Percentiles rank a stretch among this genome's conserved stretches.
phyloP scores from a whole-genome alignment of 2,113 vertebrate genomes.

The Ceratotherium simum region DNA sequence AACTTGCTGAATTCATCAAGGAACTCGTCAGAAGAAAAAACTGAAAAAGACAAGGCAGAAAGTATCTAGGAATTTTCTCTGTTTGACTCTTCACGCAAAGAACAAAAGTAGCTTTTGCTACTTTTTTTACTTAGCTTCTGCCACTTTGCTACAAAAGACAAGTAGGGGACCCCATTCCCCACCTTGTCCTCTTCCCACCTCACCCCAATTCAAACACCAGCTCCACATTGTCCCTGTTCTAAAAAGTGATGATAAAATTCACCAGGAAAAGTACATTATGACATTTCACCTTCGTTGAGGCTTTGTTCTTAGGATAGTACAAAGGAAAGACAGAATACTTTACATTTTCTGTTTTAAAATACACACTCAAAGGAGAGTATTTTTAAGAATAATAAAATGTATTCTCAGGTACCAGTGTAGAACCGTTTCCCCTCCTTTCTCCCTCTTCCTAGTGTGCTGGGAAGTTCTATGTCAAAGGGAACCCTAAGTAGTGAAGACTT shows the following conservation, averaged over 20 bases:
- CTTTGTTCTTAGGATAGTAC: not conserved
- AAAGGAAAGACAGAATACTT: not conserved
- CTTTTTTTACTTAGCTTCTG: too few relatives aligned
- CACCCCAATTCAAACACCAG: not conserved
- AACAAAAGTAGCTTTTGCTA: not conserved
- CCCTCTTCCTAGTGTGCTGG: not conserved
- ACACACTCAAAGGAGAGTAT: not conserved
- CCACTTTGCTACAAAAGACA: too few relatives aligned
- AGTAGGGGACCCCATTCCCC: not conserved
- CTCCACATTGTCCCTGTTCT: not conserved
- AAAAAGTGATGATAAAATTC: not conserved
- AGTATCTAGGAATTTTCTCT: not conserved
- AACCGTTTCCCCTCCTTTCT: not conserved
- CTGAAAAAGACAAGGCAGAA: not conserved
- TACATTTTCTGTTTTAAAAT: not conserved
- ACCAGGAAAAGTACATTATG: not conserved
- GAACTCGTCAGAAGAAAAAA: slow-evolving; percentile 8
- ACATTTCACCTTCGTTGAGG: not conserved
- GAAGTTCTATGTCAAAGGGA: not conserved
- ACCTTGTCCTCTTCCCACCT: not conserved
- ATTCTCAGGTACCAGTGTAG: not conserved
- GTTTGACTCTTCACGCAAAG: not conserved
- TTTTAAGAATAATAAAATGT: not conserved
- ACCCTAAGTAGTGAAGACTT: slow-evolving; percentile 68
- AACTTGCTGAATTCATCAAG: not conserved